Base-by-base conservation (phyloP, 2,888 invertebrate species). In the Cephus rjabovi region DNA sequence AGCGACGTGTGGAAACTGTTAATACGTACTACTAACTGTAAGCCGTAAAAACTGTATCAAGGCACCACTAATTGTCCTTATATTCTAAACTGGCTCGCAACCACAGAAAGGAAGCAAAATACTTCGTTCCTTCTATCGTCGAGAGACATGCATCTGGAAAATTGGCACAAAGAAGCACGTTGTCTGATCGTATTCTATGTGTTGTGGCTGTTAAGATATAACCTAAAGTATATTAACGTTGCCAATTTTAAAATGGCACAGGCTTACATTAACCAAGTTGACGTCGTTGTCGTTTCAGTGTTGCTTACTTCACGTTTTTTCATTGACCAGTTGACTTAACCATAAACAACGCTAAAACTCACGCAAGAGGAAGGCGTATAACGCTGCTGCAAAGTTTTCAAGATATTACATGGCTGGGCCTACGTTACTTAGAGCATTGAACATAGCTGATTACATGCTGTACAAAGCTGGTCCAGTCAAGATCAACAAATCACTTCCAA, bases 281-380 rank as follows among this genome's bases (percentile, higher is more conserved):
- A 23, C 56, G 23, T 56, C 23, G 15, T 56, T 79, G 77, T 81
- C 76, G 77, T 82, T 80, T 81, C 74, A 80, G 76, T 83, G 80
- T 80, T 79, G 83, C 81, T 83, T 81, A 77, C 78, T 79, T 78
- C 76, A 80, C 15, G 73, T 76, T 79, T 69, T 75, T 76, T 71
- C 69, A 34, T 75, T 76, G 74, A 81, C 69, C 33, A 79, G 56
- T 56, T 56, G 56, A 56, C 56, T 56, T 56, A 56, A 23, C 56
- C 56, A 23, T 56, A 56, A 23, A 56, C 56, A 56, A 9, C 23
- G 40, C 15, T 56, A 56, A 23, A 56, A 56, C 40, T 56, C 23
- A 23, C 56, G 56, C 56, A 56, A 56, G 56, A 56, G 56, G 56
- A 56, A 23, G 56, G 23, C 23, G 23, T 0, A 23, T 56, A 56